Conservation (phyloP, 2,113 vertebrate genomes). For the Junco hyemalis region DNA sequence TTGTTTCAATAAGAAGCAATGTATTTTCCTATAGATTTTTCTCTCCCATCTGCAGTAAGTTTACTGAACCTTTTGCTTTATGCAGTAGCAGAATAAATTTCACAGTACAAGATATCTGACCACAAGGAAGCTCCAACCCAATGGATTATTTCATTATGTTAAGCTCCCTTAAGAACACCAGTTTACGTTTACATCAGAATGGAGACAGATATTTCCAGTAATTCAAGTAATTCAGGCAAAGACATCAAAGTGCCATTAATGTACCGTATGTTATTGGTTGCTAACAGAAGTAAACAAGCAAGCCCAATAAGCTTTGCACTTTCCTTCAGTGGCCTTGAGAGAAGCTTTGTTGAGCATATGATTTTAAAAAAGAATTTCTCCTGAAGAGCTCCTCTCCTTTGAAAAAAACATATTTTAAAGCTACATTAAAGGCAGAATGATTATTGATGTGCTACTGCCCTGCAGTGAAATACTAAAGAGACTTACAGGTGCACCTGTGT, state of each 20-base stretch:
- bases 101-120: background rate
- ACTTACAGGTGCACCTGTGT: background rate
- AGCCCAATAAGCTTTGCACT: background rate
- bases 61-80: background rate
- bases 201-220: background rate
- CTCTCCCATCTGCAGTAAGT: background rate
- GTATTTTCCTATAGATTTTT: background rate
- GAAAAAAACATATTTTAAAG: background rate
- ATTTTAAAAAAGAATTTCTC: background rate
- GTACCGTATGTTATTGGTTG: background rate
- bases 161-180: background rate
- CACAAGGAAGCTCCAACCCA: background rate
- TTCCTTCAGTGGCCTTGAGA: background rate
- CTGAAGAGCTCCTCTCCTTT: background rate
- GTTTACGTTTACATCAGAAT: background rate
- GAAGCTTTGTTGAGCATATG: background rate
- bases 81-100: background rate
- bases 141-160: background rate
- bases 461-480: background rate
- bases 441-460: background rate
- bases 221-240: background rate
- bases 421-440: background rate
- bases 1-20: background rate
- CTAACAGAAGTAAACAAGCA: background rate
- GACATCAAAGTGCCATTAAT: background rate